Evolutionary conservation across 2,888 invertebrate species (phyloP).

Genomic region (Sminthurides aquaticus): DNA sequence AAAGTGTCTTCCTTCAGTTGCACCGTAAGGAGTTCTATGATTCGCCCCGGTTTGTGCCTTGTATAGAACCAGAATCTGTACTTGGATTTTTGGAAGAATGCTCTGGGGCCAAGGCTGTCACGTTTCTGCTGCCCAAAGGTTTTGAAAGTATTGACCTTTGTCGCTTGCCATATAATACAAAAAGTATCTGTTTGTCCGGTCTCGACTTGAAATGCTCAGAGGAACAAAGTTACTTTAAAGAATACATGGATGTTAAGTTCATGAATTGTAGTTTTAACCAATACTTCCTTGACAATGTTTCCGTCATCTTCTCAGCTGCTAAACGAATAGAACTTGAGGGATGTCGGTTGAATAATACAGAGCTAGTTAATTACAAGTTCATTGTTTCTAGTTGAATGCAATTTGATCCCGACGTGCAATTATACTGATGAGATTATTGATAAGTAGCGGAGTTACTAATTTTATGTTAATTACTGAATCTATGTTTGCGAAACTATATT

Average conservation of each 20-base stretch:
- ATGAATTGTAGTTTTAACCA: conserved; percentile 5
- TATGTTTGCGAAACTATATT: background rate
- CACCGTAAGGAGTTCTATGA: conserved; percentile 15
- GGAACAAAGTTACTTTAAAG: background rate
- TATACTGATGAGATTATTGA: no score
- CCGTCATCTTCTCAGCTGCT: background rate
- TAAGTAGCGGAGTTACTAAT: background rate
- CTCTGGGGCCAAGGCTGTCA: background rate
- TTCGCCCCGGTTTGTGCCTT: conserved; percentile 6
- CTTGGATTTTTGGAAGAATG: conserved; percentile 7
- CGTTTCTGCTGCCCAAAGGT: conserved; percentile 5
- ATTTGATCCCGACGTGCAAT: no score
- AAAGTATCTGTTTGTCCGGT: conserved; percentile 1
- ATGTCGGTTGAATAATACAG: background rate
- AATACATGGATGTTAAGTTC: background rate
- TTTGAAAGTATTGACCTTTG: conserved; percentile 3
- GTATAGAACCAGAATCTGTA: background rate
- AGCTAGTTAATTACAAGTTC: conserved; percentile 1
- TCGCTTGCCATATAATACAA: conserved; percentile 1
- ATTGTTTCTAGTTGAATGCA: background rate
- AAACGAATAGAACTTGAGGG: background rate
- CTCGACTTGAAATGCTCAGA: conserved; percentile 2
- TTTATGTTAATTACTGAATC: no score
- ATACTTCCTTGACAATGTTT: conserved; percentile 7
- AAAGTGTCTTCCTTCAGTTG: conserved; percentile 1